Evolutionary conservation across 2,888 invertebrate species (phyloP), one percentile per base, ranked within the genome.

Genomic region (Desoria tigrina): DNA sequence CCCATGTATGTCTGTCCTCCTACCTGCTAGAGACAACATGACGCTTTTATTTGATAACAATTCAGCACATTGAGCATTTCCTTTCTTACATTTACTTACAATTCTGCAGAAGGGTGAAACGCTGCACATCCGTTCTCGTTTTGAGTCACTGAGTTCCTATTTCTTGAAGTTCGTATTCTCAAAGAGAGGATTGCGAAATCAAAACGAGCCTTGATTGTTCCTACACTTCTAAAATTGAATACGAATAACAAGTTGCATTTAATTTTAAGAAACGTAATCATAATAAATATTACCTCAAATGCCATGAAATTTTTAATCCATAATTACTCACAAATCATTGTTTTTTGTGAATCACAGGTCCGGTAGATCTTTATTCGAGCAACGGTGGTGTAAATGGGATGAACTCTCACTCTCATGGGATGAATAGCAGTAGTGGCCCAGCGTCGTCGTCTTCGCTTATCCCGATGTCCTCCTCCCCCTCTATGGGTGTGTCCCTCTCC

Each of bases 401-500:
- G n/a, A 45, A 6, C 28, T 49, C 59, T 14, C 27, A 27, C 2
- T 28, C 28, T 28, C 18, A 21, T 26, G 59, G 59, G 27, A 14
- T 59, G 6, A 45, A 4, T 42, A 14, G 28, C 45, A 26, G 16
- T n/a, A 23, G 55, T 11, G 54, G 54, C 4, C 6, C 14, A 7
- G 32, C n/a, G 18, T 54, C 54, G 2, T 28, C 54, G 7, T 58
- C 58, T n/a, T 58, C 58, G 18, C 11, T 58, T 42, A 58, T 42
- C 58, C 58, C 58, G 16, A 58, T 58, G 58, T 42, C 58, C 27
- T 58, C 58, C 16, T 45, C 58, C 49, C 42, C 58, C 2, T 65
- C 69, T 42, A 68, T 71, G 68, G 64, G 70, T 18, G 74, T 75
- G 75, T 63, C 73, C 27, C 60, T 67, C 16, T 66, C 62, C n/a